phyloP scores from a whole-genome alignment of 2,113 vertebrate species.

The Pachyramphus minor region DNA sequence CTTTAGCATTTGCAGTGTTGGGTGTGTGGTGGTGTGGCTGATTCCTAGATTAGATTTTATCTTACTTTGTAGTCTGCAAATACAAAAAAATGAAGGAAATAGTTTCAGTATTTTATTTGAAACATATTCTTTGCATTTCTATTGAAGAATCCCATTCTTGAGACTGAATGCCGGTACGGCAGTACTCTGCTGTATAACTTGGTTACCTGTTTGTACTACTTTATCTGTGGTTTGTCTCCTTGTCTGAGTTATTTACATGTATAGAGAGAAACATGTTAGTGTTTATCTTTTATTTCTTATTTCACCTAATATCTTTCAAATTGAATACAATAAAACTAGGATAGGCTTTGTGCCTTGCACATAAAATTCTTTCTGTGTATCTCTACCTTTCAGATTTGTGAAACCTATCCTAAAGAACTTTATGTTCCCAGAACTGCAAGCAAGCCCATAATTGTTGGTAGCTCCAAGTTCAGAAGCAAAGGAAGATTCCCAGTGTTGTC shows the following conservation, averaged over 20 bases:
- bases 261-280: not conserved
- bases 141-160: not conserved
- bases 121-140: not conserved
- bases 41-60: not conserved
- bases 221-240: not conserved
- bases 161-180: not conserved
- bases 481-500: constrained; percentile 95
- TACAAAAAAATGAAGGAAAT: not conserved
- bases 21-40: not conserved
- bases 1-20: not conserved
- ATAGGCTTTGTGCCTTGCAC: not conserved
- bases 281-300: not conserved
- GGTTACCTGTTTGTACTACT: not conserved
- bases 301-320: not conserved
- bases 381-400: constrained; percentile 83
- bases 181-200: not conserved
- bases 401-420: constrained; percentile 93
- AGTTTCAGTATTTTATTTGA: not conserved
- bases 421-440: constrained; percentile 91
- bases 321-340: not conserved
- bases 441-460: constrained; percentile 95
- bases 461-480: constrained; percentile 99
- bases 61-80: not conserved
- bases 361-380: not conserved
- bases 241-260: not conserved